Percentiles rank a stretch among this genome's conserved stretches.
Conservation (phyloP, 2,113 vertebrate genomes). For the Lagopus leucura region DNA sequence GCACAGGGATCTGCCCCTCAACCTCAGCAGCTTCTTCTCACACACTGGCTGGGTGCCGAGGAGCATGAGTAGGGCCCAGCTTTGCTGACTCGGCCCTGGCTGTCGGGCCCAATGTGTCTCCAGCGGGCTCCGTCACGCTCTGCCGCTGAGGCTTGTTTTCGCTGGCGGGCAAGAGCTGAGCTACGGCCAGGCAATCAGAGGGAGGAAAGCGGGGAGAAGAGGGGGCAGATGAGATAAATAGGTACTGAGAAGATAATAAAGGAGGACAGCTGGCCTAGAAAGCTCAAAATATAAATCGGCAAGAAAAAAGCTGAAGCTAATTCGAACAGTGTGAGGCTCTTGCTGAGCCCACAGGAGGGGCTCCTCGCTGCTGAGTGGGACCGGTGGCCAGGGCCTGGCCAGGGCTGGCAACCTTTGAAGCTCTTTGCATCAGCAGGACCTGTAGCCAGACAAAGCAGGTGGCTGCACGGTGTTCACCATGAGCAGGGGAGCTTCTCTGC, state of each 20-base stretch:
- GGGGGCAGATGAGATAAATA: constrained; percentile 25
- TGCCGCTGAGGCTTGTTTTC: not conserved
- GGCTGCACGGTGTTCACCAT: not conserved
- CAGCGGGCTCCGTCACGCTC: not conserved
- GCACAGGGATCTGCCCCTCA: not conserved
- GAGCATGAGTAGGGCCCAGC: accelerated
- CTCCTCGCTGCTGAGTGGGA: accelerated
- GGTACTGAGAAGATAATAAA: constrained; percentile 48
- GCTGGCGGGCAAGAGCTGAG: constrained; percentile 51
- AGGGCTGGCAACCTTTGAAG: not conserved
- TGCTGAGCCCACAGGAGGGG: not conserved
- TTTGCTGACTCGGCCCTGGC: not conserved
- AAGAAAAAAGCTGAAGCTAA: constrained; percentile 6
- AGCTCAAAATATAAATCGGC: constrained; percentile 4
- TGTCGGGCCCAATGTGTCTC: not conserved
- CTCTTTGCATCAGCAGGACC: not conserved
- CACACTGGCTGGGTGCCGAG: accelerated
- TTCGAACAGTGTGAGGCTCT: not conserved
- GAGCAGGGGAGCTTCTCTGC: not conserved
- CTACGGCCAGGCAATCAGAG: not conserved
- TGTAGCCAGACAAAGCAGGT: not conserved
- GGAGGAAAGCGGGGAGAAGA: not conserved
- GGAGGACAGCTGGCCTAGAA: constrained; percentile 72
- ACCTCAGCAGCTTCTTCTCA: not conserved
- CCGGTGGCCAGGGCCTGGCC: not conserved